Percentiles rank a stretch among this genome's conserved stretches.
These are phyloP conservation scores for Parapsyche elsis DNA, from an alignment of 1,140 invertebrate species.

Conservation along the genomic window DNA sequence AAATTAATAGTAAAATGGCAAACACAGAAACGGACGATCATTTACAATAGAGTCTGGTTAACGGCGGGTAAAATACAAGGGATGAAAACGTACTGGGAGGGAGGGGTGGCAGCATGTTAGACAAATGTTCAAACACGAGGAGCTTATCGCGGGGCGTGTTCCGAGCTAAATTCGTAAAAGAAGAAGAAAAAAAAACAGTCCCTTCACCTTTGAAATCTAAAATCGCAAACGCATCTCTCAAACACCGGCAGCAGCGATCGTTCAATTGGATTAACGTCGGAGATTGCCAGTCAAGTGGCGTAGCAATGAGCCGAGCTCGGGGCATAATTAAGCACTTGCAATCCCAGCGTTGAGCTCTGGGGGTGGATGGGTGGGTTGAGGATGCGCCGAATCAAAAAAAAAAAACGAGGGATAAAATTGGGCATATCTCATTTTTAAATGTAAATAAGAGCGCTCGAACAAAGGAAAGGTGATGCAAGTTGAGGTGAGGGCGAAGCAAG, in stretches of 20 bases:
- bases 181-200: background rate
- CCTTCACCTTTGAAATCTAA: background rate
- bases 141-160: background rate
- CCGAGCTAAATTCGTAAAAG: background rate
- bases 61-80: background rate
- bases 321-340: background rate
- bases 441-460: too few relatives aligned
- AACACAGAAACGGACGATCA: too few relatives aligned
- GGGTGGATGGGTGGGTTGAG: background rate
- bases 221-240: background rate
- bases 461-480: background rate
- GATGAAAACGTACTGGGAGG: background rate
- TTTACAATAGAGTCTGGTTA: too few relatives aligned
- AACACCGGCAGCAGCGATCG: background rate
- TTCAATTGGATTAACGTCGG: slow-evolving; percentile 1
- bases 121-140: background rate
- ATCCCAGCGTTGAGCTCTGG: background rate
- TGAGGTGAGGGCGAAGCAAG: background rate
- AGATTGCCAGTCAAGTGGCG: slow-evolving; percentile 6
- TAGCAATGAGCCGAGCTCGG: background rate
- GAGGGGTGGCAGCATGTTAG: background rate
- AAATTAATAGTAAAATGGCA: too few relatives aligned
- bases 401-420: too few relatives aligned
- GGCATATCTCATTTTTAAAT: too few relatives aligned
- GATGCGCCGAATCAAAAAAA: background rate